phyloP scores from a whole-genome alignment of 2,113 vertebrate species.

The Micromys minutus region DNA sequence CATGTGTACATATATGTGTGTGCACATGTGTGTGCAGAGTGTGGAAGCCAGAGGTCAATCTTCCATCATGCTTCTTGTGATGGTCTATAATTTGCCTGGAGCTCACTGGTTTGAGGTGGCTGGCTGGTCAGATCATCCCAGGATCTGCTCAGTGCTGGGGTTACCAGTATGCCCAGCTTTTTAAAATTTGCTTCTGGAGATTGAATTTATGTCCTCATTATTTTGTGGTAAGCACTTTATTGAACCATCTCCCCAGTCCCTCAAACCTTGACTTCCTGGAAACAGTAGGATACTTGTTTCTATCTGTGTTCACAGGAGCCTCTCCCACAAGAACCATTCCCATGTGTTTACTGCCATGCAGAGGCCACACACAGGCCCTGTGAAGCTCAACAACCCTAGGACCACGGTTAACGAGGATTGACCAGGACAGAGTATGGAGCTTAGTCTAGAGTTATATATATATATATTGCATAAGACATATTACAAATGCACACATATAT shows the following conservation, averaged over 20 bases:
- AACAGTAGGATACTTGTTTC: background rate
- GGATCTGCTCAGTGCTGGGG: background rate
- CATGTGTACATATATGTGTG: background rate
- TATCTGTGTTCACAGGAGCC: background rate
- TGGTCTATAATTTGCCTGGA: background rate
- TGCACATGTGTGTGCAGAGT: background rate
- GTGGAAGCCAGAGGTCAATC: background rate
- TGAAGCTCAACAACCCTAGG: background rate
- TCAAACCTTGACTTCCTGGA: background rate
- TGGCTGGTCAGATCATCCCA: background rate
- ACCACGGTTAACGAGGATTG: background rate
- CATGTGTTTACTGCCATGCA: background rate
- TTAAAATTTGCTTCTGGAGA: background rate
- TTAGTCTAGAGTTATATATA: background rate
- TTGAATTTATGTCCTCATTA: no score
- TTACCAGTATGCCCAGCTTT: background rate
- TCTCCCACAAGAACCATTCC: background rate
- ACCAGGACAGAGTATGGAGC: background rate
- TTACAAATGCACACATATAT: background rate
- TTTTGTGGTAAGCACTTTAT: background rate
- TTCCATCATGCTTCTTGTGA: background rate
- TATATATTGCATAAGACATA: background rate
- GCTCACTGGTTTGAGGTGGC: background rate
- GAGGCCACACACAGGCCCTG: background rate
- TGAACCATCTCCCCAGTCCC: background rate